Evolutionary conservation across 1,140 invertebrate genomes (phyloP).

Genomic region (Leucophenga varia): DNA sequence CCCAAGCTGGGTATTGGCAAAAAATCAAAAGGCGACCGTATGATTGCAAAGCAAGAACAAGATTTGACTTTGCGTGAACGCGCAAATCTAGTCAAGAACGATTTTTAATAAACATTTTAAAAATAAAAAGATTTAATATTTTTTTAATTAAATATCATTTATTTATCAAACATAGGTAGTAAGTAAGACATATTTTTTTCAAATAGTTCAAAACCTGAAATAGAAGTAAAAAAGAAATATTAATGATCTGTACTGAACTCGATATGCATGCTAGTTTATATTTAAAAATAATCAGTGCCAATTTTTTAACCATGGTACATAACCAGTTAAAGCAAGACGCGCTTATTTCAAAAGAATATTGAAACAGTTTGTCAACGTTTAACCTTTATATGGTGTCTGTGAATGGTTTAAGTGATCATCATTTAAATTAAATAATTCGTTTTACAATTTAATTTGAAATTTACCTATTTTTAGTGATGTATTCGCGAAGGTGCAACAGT

Average conservation of each 20-base stretch:
- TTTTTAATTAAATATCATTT: slow-evolving; percentile 14
- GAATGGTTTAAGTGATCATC: slow-evolving; percentile 55
- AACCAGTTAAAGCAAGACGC: slow-evolving; percentile 37
- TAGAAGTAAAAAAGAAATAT: too few species aligned
- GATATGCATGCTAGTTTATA: neutral
- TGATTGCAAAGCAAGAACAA: slow-evolving; percentile 59
- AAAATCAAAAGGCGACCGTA: slow-evolving; percentile 73
- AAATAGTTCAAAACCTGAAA: too few species aligned
- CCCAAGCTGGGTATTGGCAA: slow-evolving; percentile 86
- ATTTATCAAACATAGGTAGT: neutral
- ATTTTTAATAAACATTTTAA: slow-evolving; percentile 40
- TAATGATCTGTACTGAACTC: too few species aligned
- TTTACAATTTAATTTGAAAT: neutral
- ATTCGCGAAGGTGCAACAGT: neutral
- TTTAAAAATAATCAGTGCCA: slow-evolving; percentile 37
- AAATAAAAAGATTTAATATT: slow-evolving; percentile 4
- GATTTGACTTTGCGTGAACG: slow-evolving; percentile 42
- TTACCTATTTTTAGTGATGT: neutral
- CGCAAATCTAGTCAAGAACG: slow-evolving; percentile 55
- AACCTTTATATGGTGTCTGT: slow-evolving; percentile 50
- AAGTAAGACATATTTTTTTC: too few species aligned
- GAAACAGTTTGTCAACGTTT: slow-evolving; percentile 35
- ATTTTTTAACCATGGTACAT: slow-evolving; percentile 51
- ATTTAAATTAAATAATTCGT: slow-evolving; percentile 13
- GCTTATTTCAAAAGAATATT: slow-evolving; percentile 52